These are phyloP conservation scores for Magallana angulata DNA, from an alignment of 1,140 invertebrate genomes.

Conservation along the genomic window DNA sequence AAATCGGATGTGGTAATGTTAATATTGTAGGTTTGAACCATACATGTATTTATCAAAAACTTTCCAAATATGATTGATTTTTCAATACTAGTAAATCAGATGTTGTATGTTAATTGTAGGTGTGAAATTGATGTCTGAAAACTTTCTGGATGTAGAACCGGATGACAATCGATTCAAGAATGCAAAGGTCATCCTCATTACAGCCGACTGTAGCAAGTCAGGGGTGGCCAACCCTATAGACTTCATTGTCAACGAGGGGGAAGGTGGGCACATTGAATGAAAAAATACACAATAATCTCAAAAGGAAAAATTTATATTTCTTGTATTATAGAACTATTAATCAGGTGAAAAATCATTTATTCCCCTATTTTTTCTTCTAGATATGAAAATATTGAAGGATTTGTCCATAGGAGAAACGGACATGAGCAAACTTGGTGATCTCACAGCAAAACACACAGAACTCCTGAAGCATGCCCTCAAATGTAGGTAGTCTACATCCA, in stretches of 20 bases:
- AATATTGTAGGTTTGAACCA: too few relatives aligned
- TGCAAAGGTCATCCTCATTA: conserved; percentile 70
- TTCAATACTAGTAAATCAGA: too few relatives aligned
- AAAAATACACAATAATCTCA: too few relatives aligned
- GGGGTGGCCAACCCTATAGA: conserved; percentile 73
- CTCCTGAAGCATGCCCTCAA: conserved; percentile 68
- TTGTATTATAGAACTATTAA: too few relatives aligned
- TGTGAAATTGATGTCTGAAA: conserved; percentile 66
- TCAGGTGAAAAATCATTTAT: neutral
- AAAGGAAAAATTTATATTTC: too few relatives aligned
- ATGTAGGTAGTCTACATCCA: conserved; percentile 60
- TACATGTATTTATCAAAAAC: too few relatives aligned
- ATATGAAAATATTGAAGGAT: conserved; percentile 69
- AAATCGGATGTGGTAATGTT: too few relatives aligned
- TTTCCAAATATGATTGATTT: too few relatives aligned
- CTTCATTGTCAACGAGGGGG: conserved; percentile 76
- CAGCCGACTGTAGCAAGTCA: conserved; percentile 73
- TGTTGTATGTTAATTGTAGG: conserved; percentile 51
- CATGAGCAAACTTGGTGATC: conserved; percentile 54
- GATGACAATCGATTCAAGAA: conserved; percentile 69
- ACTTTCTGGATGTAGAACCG: conserved; percentile 65
- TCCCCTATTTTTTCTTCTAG: conserved; percentile 46
- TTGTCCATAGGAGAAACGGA: conserved; percentile 64
- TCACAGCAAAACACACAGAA: conserved; percentile 60
- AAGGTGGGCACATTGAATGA: conserved; percentile 65